Evolutionary conservation across 1,140 invertebrate genomes (phyloP).

Genomic region (Lepidurus couesii): DNA sequence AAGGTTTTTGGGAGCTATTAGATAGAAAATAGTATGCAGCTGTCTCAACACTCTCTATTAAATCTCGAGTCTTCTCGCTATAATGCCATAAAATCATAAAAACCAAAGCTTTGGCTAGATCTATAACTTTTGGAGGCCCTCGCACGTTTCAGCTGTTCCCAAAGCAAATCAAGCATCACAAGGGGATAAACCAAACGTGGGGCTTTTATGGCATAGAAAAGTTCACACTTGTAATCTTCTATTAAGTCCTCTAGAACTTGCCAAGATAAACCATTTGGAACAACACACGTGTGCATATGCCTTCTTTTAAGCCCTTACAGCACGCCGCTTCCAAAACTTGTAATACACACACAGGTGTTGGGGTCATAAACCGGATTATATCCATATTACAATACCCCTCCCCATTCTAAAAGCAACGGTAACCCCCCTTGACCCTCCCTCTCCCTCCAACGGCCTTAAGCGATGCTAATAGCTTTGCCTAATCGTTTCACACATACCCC

Average conservation of each 20-base stretch:
- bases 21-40: neutral
- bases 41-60: conserved; percentile 16
- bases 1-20: too few relatives aligned
- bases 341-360: conserved; percentile 19
- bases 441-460: too few relatives aligned
- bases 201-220: neutral
- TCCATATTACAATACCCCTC: too few relatives aligned
- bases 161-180: neutral
- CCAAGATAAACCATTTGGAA: neutral
- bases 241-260: neutral
- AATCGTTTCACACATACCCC: too few relatives aligned
- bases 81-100: conserved; percentile 19
- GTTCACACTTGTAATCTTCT: conserved; percentile 19
- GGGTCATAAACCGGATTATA: conserved; percentile 11
- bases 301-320: neutral
- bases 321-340: neutral
- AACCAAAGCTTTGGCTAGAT: neutral
- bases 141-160: conserved; percentile 9
- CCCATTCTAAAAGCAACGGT: too few relatives aligned
- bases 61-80: conserved; percentile 21
- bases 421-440: too few relatives aligned
- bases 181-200: neutral
- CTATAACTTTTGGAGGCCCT: neutral
- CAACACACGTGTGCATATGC: neutral
- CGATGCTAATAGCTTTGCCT: too few relatives aligned